Base-by-base conservation (phyloP, 2,888 invertebrate genomes). In the Physocephala rufipes region DNA sequence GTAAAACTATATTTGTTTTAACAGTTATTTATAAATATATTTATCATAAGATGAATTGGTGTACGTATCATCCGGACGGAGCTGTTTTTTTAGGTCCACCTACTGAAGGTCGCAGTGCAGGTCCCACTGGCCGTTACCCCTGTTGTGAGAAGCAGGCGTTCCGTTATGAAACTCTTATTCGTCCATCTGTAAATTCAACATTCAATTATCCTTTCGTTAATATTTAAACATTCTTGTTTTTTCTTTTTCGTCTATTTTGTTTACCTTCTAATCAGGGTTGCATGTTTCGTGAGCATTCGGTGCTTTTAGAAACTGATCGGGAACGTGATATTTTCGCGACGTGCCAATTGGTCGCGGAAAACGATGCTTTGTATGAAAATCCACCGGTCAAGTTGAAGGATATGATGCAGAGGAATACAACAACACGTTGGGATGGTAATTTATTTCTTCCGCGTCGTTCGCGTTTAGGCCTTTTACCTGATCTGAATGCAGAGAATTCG, bases 121-220 rank as follows among this genome's bases (percentile, higher is more conserved):
- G 91, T 13, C 93, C 94, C 0, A 89, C 93, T 16, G 94, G 94
- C 66, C 87, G 92, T 68, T 94, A 92, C 87, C 93, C 95, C 0
- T 97, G 97, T 86, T 97, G 97, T 86, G 94, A 95, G 30, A 93
- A 93, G 86, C 89, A 93, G 76, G 93, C 95, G 1, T 93, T 94
- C 83, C 82, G 86, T 70, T 87, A 78, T 71, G 86, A 87, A 74
- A 83, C 85, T 0, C 73, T 86, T 43, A 83, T 85, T 0, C 85
- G 84, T 21, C 83, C 85, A n/a, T 84, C 84, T 79, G 86, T 86
- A 76, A 68, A 67, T 68, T 24, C 16, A n/a, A 61, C 13, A 63
- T 45, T n/a, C n/a, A n/a, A n/a, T n/a, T n/a, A n/a, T n/a, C n/a
- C n/a, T n/a, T n/a, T n/a, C n/a, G n/a, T n/a, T n/a, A n/a, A n/a